Conservation (phyloP, 2,888 invertebrate species). For the Rhaphigaster nebulosa region DNA sequence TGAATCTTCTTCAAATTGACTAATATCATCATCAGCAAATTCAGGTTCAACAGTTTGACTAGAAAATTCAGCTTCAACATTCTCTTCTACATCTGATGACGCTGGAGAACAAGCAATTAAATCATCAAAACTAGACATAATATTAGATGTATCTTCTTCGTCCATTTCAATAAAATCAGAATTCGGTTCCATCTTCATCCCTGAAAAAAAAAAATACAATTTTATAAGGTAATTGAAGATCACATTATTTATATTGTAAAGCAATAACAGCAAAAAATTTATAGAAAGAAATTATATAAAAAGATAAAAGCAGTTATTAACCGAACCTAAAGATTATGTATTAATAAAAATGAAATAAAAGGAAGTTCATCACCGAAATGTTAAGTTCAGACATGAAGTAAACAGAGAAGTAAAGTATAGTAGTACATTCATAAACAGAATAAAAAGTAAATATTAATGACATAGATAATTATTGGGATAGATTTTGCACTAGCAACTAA, state of each 20-base stretch:
- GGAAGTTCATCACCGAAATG: neutral
- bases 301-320: constrained; percentile 17
- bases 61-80: constrained; percentile 61
- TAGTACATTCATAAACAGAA: neutral
- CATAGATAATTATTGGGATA: neutral
- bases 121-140: constrained; percentile 67
- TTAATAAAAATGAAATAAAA: neutral
- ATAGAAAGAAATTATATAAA: constrained; percentile 29
- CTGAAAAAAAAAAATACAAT: neutral
- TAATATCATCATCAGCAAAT: constrained; percentile 65
- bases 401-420: neutral
- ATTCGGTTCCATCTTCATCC: constrained; percentile 27
- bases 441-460: constrained; percentile 1
- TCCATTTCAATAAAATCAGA: constrained; percentile 57
- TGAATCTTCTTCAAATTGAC: constrained; percentile 65
- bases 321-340: neutral
- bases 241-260: neutral
- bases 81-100: constrained; percentile 63
- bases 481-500: neutral
- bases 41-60: constrained; percentile 60
- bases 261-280: neutral
- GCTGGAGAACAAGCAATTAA: constrained; percentile 69
- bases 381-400: constrained; percentile 23
- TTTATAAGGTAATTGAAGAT: neutral
- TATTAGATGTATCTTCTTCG: constrained; percentile 62